Base-by-base conservation (phyloP, 1,140 invertebrate genomes). In the Drosophila pallidifrons region DNA sequence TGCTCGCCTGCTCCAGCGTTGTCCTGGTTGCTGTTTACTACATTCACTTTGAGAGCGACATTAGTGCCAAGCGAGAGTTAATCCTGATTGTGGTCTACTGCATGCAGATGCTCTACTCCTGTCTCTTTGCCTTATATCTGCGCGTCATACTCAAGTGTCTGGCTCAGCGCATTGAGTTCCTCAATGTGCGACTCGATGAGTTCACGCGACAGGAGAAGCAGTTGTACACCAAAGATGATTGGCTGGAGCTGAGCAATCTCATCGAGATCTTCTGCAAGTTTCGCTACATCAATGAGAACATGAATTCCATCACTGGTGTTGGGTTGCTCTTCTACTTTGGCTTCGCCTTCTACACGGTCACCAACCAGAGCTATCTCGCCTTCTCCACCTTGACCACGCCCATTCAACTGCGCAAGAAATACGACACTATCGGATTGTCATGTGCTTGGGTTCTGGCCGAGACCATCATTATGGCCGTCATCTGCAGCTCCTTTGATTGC, bases 211-310 rank as follows among this genome's bases (percentile, higher is more conserved):
- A 72, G 47, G 64, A 75, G 5, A 55, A 49, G 3, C 15, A 51
- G 3, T 30, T 7, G 3, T 67, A 64, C 32, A 16, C 61, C 2
- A 75, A 71, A 30, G 72, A 86, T 0, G 90, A 82, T 41, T 91
- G 79, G 82, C 59, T 80, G 6, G 79, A 91, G 49, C 43, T 88
- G 8, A 79, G 87, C 13, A 88, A 75, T 20, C 69, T 91, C 1
- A 91, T 90, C 16, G 86, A 91, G 30, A 57, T 82, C 4, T 81
- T 89, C 10, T 90, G 87, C 57, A 91, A 87, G 5, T 83, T 90
- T 15, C 81, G 86, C 30, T 87, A 91, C 58, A 87, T 90, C 15
- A 80, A 75, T 5, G 86, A 90, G 52, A 90, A 82, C 15, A 70
- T 90, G 11, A 90, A 90, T 38, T 64, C 70, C 4, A 77, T 86